A percentile compares a stretch with the other conserved stretches of the same genome.
Evolutionary conservation across 2,113 vertebrate species (phyloP).

Genomic region (Odobenus rosmarus): DNA sequence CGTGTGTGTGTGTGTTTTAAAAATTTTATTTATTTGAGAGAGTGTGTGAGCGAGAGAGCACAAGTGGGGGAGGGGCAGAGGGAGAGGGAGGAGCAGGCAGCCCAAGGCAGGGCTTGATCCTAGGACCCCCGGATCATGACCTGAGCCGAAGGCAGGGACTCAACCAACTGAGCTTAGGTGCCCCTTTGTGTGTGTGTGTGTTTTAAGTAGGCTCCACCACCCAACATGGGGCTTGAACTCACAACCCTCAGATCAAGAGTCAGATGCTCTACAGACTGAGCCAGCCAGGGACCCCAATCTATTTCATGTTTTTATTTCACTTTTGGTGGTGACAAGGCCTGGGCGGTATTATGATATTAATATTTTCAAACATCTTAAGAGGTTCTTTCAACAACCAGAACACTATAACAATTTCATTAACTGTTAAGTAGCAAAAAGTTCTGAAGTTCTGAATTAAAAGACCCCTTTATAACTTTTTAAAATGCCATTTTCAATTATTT

Average conservation of each 20-base stretch:
- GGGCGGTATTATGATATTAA: not conserved
- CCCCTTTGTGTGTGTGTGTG: no score
- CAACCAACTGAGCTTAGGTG: no score
- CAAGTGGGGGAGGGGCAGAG: no score
- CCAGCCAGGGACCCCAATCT: not conserved
- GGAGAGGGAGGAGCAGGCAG: no score
- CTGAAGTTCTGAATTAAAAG: not conserved
- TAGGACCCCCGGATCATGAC: no score
- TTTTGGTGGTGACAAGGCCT: not conserved
- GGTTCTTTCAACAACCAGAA: not conserved
- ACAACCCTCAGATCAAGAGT: not conserved
- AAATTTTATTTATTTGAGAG: no score
- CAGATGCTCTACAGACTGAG: not conserved
- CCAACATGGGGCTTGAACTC: not conserved
- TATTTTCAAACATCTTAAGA: not conserved
- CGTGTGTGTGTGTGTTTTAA: not conserved
- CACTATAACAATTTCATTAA: not conserved
- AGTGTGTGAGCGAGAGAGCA: no score
- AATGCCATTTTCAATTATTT: slow-evolving; percentile 13
- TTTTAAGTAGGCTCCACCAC: not conserved
- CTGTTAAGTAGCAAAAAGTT: not conserved
- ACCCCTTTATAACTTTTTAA: not conserved
- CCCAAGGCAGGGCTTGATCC: no score
- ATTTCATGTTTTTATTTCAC: not conserved
- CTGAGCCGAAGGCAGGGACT: no score